Evolutionary conservation across 2,888 invertebrate species (phyloP).

Genomic region (Spisula solida): DNA sequence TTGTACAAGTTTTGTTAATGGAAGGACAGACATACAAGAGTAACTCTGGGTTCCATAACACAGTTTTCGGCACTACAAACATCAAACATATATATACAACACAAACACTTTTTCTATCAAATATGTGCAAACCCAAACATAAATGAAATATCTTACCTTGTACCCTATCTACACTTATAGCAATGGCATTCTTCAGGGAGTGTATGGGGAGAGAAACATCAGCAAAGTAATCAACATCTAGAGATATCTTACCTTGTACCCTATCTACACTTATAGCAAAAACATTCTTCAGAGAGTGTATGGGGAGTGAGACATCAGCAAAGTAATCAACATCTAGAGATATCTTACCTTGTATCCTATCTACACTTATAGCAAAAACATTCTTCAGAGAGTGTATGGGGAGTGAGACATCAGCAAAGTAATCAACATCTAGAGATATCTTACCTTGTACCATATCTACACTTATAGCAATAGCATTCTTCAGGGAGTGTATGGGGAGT

Average conservation of each 20-base stretch:
- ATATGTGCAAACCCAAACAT: too few relatives aligned
- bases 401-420: constrained; percentile 83
- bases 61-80: too few relatives aligned
- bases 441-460: constrained; percentile 92
- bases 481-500: constrained; percentile 89
- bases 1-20: too few relatives aligned
- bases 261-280: constrained; percentile 92
- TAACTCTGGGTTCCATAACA: too few relatives aligned
- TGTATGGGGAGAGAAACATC: constrained; percentile 83
- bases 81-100: background rate
- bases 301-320: constrained; percentile 83
- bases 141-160: constrained; percentile 89
- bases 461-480: constrained; percentile 90
- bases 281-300: constrained; percentile 90
- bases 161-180: constrained; percentile 92
- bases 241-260: constrained; percentile 88
- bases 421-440: constrained; percentile 91
- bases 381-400: constrained; percentile 90
- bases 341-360: constrained; percentile 91
- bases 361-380: constrained; percentile 92
- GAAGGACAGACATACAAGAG: too few relatives aligned
- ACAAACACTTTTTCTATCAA: too few relatives aligned
- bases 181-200: constrained; percentile 90
- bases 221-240: constrained; percentile 89
- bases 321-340: constrained; percentile 90